Percentiles rank a stretch among this genome's conserved stretches.
Conservation (phyloP, 2,797 vertebrate species). For the Syngnathus acus region DNA sequence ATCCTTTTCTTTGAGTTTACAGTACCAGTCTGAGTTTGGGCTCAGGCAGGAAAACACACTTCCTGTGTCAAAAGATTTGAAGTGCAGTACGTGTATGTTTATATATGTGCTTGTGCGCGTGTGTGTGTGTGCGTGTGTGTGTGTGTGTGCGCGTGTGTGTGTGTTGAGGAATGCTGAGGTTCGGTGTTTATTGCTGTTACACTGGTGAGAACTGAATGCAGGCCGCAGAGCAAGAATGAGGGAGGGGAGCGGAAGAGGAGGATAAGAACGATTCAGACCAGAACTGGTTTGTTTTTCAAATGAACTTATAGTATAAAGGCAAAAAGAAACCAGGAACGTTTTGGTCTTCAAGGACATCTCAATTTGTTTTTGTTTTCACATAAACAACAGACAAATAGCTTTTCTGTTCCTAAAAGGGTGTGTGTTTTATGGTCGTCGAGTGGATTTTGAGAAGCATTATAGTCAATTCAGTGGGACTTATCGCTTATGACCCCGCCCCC, state of each 20-base stretch:
- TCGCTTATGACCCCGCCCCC: neutral
- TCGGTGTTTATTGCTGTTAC: conserved; percentile 48
- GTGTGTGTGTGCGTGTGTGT: conserved; percentile 14
- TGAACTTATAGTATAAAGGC: neutral
- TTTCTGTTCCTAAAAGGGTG: conserved; percentile 3
- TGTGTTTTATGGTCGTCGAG: conserved; percentile 18
- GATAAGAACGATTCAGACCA: neutral
- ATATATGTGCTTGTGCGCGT: conserved; percentile 12
- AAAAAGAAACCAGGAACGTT: too few relatives aligned
- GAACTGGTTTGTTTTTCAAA: conserved; percentile 1
- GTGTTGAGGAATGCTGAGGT: conserved; percentile 49
- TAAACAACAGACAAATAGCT: neutral
- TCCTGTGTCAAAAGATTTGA: conserved; percentile 12
- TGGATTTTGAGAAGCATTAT: neutral
- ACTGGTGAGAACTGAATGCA: conserved; percentile 40
- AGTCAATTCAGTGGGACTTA: neutral
- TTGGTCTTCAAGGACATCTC: too few relatives aligned
- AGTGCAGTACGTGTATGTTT: conserved; percentile 5
- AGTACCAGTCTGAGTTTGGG: conserved; percentile 8
- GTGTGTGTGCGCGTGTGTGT: conserved; percentile 5
- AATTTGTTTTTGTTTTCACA: neutral
- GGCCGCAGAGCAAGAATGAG: neutral
- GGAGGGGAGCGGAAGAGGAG: conserved; percentile 34
- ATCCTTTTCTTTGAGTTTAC: neutral
- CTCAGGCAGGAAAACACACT: conserved; percentile 10